These are phyloP conservation scores for Staurois parvus DNA, from an alignment of 2,797 vertebrate genomes.

Conservation along the genomic window DNA sequence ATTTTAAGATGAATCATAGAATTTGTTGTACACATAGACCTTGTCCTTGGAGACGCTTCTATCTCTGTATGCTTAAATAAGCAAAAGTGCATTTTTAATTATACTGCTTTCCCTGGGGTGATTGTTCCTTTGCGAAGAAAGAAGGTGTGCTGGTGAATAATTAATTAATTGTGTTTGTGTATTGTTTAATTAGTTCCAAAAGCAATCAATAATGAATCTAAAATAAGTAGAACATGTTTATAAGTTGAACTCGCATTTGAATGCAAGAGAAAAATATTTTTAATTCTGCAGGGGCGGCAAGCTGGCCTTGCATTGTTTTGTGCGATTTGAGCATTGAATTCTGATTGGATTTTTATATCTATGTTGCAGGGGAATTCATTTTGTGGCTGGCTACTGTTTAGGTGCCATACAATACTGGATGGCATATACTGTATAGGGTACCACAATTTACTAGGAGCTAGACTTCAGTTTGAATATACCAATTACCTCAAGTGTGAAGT, in stretches of 20 bases:
- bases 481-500: too few relatives aligned
- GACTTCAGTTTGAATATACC: too few relatives aligned
- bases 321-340: not conserved
- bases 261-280: conserved; percentile 26
- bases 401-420: too few relatives aligned
- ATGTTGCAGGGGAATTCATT: not conserved
- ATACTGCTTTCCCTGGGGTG: conserved; percentile 62
- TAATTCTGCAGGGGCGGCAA: conserved; percentile 3
- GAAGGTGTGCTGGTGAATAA: conserved; percentile 57
- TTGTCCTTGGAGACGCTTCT: conserved; percentile 49
- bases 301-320: conserved; percentile 26
- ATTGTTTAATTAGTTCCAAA: conserved; percentile 63
- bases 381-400: too few relatives aligned
- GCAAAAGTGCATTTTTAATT: conserved; percentile 61
- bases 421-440: too few relatives aligned
- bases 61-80: conserved; percentile 60
- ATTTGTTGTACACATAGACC: conserved; percentile 64
- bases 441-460: too few relatives aligned
- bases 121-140: conserved; percentile 54
- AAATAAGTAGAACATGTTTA: conserved; percentile 39
- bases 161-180: conserved; percentile 64
- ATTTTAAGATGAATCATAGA: conserved; percentile 66
- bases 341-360: not conserved
- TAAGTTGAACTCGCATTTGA: conserved; percentile 36
- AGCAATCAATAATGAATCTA: conserved; percentile 60